These are phyloP conservation scores for Dallia pectoralis DNA, from an alignment of 2,797 vertebrate species.

Conservation along the genomic window DNA sequence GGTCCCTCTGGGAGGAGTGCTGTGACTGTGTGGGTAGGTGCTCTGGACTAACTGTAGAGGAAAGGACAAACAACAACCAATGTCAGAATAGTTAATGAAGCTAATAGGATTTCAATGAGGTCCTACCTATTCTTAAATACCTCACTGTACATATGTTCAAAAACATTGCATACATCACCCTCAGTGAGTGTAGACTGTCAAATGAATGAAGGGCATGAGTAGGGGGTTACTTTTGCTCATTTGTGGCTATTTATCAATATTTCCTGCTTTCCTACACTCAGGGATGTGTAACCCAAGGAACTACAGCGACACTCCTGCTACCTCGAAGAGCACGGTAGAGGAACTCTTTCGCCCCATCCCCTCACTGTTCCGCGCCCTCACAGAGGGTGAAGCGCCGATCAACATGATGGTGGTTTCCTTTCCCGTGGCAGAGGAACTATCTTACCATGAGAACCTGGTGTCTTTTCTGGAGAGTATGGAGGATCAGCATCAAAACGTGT, in stretches of 20 bases:
- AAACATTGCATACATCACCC: background rate
- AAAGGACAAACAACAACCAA: background rate
- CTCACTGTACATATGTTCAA: background rate
- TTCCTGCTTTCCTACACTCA: slow-evolving; percentile 40
- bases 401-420: slow-evolving; percentile 98
- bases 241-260: background rate
- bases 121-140: background rate
- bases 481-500: slow-evolving; percentile 86
- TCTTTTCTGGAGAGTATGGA: slow-evolving; percentile 94
- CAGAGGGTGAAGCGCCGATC: slow-evolving; percentile 87
- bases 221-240: background rate
- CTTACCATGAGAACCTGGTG: slow-evolving; percentile 93
- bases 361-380: slow-evolving; percentile 93
- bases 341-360: slow-evolving; percentile 94
- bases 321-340: slow-evolving; percentile 97
- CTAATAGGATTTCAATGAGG: background rate
- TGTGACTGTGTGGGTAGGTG: slow-evolving; percentile 97
- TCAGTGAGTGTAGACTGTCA: background rate
- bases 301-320: slow-evolving; percentile 95
- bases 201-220: background rate
- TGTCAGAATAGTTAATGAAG: background rate
- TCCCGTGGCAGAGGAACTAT: slow-evolving; percentile 91
- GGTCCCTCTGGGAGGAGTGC: slow-evolving; percentile 97
- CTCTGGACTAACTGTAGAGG: background rate
- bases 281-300: slow-evolving; percentile 98